Evolutionary conservation across 2,888 invertebrate species (phyloP), one percentile per base, ranked within the genome.

Genomic region (Caenorhabditis japonica): DNA sequence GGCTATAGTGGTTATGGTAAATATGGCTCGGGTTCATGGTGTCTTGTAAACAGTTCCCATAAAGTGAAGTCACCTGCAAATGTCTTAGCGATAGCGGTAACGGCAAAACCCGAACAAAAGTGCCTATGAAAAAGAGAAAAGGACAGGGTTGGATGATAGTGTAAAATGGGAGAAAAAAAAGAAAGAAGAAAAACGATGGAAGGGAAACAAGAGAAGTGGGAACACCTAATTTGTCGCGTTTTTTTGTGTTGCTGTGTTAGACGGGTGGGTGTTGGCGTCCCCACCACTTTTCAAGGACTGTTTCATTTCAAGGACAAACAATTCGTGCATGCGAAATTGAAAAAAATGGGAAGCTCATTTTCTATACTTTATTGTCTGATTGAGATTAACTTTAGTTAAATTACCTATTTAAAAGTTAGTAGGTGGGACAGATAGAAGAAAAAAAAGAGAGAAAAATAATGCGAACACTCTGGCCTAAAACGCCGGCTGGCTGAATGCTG

Each of bases 141-240:
- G 34, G 43, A 46, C 56, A 55, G 33, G 55, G 34, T 12, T 21
- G 46, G n/a, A n/a, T n/a, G n/a, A n/a, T n/a, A n/a, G n/a, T n/a
- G n/a, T n/a, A 33, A 15, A 25, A 17, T 44, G 5, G 34, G 41
- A 44, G 56, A 36, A 33, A 46, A 47, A 51, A 33, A 47, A 44
- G 47, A 58, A 36, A 58, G 36, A 47, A 21, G 38, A 56, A 46
- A 47, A 34, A 15, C 23, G 46, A 19, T 23, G 21, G 23, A 27
- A 15, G 27, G 34, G 44, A 52, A 19, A 44, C 49, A 49, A 21
- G 43, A 7, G 21, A 51, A 25, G 15, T 23, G 59, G 21, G 58
- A 59, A 59, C 59, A 59, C 49, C 59, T 59, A 47, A 49, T 59
- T 47, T 49, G 23, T 39, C 49, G 36, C 39, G 41, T 60, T 58